Percentiles rank a stretch among this genome's conserved stretches.
phyloP scores from a whole-genome alignment of 2,113 vertebrate species.

The Xerus inauris region DNA sequence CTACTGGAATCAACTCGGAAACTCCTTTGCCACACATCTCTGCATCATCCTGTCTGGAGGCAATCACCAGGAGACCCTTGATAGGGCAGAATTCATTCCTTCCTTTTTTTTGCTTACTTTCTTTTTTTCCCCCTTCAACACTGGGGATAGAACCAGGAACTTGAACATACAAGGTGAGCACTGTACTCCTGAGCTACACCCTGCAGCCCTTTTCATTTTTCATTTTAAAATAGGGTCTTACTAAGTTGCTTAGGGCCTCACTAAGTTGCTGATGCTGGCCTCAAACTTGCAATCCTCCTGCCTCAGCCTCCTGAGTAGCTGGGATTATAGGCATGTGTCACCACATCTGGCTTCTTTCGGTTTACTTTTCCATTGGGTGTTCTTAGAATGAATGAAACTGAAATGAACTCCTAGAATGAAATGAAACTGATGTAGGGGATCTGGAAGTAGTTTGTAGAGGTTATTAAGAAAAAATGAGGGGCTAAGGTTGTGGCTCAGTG shows the following conservation, averaged over 20 bases:
- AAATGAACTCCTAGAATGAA: neutral
- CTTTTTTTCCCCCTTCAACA: neutral
- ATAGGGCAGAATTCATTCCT: neutral
- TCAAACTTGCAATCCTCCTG: neutral
- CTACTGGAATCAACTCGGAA: neutral
- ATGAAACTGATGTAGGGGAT: neutral
- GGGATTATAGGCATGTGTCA: neutral
- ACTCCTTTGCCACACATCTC: neutral
- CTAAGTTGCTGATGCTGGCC: neutral
- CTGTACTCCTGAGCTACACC: neutral
- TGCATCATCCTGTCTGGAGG: neutral
- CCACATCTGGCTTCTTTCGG: neutral
- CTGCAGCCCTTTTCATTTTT: neutral
- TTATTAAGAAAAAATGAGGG: neutral
- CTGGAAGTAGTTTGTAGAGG: neutral
- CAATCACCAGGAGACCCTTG: neutral
- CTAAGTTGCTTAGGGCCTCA: neutral
- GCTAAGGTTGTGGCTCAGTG: too few species aligned
- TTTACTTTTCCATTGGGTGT: neutral
- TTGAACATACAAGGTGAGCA: neutral
- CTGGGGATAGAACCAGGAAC: neutral
- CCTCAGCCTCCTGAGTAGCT: neutral
- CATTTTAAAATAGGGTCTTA: neutral
- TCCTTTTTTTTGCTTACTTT: neutral
- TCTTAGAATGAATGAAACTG: conserved; percentile 14